phyloP scores from a whole-genome alignment of 2,797 vertebrate genomes.

The Bucorvus abyssinicus region DNA sequence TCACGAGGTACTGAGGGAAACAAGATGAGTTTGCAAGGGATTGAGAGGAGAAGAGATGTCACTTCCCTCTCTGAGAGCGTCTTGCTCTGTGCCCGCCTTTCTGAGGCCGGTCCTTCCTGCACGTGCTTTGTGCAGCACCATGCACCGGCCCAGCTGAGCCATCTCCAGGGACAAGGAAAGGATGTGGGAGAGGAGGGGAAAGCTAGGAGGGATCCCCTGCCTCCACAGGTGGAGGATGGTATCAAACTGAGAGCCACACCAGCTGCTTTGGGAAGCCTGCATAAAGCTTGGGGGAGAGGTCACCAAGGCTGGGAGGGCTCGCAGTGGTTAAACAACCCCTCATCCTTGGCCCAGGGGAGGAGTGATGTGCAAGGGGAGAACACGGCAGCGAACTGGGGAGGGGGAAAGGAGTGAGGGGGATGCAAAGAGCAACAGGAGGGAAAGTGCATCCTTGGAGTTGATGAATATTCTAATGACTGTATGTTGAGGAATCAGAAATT shows the following conservation, averaged over 20 bases:
- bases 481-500: conserved; percentile 79
- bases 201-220: not conserved
- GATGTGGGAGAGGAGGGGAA: not conserved
- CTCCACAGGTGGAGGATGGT: not conserved
- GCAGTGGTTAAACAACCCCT: not conserved
- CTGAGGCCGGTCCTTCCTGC: not conserved
- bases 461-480: conserved; percentile 88
- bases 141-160: not conserved
- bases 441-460: conserved; percentile 68
- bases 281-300: not conserved
- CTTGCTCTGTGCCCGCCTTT: not conserved
- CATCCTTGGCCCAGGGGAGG: not conserved
- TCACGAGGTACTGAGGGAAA: not conserved
- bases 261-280: not conserved
- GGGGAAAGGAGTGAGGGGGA: not conserved
- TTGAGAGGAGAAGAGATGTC: not conserved
- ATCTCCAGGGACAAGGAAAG: fast-evolving
- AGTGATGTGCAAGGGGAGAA: not conserved
- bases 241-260: not conserved
- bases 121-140: not conserved
- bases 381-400: not conserved
- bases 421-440: conserved; percentile 46
- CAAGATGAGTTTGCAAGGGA: not conserved
- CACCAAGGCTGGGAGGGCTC: not conserved
- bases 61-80: not conserved